Evolutionary conservation across 1,140 invertebrate species (phyloP).

Genomic region (Schlechtendalia chinensis): DNA sequence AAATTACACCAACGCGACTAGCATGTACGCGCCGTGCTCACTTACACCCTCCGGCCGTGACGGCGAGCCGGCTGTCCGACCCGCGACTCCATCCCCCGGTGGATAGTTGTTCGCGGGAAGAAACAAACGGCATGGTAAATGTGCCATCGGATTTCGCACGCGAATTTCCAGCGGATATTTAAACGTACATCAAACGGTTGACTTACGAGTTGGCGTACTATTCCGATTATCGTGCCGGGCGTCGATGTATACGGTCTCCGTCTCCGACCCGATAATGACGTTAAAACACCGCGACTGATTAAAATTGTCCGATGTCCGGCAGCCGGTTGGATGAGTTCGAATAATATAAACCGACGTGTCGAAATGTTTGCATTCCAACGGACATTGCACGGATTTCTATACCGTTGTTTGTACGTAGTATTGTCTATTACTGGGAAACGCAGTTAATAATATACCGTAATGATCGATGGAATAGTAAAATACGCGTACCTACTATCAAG

Average conservation of each 20-base stretch:
- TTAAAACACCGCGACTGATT: background rate
- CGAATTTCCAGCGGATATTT: slow-evolving; percentile 19
- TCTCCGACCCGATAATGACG: background rate
- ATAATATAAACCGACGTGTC: background rate
- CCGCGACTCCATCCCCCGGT: background rate
- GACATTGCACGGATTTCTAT: too few relatives aligned
- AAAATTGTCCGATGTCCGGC: background rate
- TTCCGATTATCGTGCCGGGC: background rate
- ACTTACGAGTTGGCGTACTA: background rate
- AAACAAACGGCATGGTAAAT: slow-evolving; percentile 17
- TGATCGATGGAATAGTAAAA: too few relatives aligned
- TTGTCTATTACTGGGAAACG: too few relatives aligned
- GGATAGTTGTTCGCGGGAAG: background rate
- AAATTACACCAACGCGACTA: background rate
- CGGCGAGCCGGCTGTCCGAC: background rate
- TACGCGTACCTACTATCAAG: too few relatives aligned
- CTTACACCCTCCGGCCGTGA: too few relatives aligned
- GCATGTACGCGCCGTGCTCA: background rate
- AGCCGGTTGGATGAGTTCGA: too few relatives aligned
- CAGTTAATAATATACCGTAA: too few relatives aligned
- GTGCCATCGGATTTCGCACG: background rate
- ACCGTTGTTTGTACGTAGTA: too few relatives aligned
- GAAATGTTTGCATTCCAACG: background rate
- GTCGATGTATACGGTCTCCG: background rate
- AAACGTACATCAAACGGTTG: slow-evolving; percentile 9